These are phyloP conservation scores for Zosterops borbonicus DNA, from an alignment of 2,113 vertebrate genomes.

Conservation along the genomic window DNA sequence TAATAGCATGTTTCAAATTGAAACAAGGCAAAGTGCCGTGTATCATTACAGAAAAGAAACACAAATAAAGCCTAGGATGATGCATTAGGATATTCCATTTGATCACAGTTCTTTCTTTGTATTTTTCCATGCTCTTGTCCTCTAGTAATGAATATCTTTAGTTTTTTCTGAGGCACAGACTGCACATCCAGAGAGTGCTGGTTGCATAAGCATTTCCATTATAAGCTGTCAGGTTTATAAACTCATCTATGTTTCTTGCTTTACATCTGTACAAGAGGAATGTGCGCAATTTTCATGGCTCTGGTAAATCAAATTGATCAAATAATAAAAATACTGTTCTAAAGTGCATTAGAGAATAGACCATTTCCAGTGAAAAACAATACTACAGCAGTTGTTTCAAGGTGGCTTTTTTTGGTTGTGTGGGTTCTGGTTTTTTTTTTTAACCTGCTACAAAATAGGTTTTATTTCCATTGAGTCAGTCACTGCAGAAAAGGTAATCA, in stretches of 20 bases:
- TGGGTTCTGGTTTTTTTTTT: background rate
- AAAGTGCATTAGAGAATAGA: conserved; percentile 34
- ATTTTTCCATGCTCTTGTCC: background rate
- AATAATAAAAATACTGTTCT: conserved; percentile 11
- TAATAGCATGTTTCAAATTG: background rate
- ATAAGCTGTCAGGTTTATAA: conserved; percentile 13
- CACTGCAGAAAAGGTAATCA: conserved; percentile 6
- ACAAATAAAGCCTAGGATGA: conserved; percentile 1
- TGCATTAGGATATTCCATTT: background rate
- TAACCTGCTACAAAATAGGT: background rate
- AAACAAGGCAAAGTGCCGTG: background rate
- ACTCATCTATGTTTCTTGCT: background rate
- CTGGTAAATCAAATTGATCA: background rate
- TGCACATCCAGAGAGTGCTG: background rate
- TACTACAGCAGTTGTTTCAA: background rate
- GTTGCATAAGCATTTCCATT: background rate
- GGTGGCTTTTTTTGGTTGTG: background rate
- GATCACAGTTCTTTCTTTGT: background rate
- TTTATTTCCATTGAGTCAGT: conserved; percentile 40
- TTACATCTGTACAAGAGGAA: background rate
- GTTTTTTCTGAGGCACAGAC: background rate
- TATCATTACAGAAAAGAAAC: background rate
- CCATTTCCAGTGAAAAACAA: background rate
- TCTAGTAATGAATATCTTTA: background rate
- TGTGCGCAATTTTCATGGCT: background rate